These are phyloP conservation scores for Synodontis membranacea DNA, from an alignment of 2,113 vertebrate genomes.

Conservation along the genomic window DNA sequence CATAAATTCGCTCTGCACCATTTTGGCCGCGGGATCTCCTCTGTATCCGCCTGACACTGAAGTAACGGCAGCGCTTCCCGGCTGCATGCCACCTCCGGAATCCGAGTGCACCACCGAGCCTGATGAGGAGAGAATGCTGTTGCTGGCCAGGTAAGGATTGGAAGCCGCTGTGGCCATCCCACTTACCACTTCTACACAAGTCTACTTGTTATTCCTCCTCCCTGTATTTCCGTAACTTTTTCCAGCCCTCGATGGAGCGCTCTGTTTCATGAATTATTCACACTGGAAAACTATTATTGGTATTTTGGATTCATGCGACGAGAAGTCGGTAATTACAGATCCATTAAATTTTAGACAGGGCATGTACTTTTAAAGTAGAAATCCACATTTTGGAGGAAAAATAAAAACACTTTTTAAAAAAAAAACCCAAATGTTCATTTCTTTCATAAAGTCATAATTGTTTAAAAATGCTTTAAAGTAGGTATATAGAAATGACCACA, in stretches of 20 bases:
- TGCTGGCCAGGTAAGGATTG: slow-evolving; percentile 88
- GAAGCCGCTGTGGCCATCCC: slow-evolving; percentile 90
- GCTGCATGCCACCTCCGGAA: slow-evolving; percentile 83
- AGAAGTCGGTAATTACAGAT: slow-evolving; percentile 31
- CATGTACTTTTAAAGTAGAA: slow-evolving; percentile 36
- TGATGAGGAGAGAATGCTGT: slow-evolving; percentile 82
- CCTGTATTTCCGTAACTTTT: slow-evolving; percentile 55
- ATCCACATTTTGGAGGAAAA: slow-evolving; percentile 39
- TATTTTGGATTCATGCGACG: slow-evolving; percentile 48
- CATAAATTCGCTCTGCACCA: slow-evolving; percentile 96
- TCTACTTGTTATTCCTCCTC: slow-evolving; percentile 53
- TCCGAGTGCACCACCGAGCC: slow-evolving; percentile 86
- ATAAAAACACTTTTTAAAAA: slow-evolving; percentile 10
- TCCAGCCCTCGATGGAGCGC: slow-evolving; percentile 53
- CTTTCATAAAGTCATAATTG: slow-evolving; percentile 25
- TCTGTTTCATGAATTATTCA: slow-evolving; percentile 67
- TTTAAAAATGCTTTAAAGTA: background rate
- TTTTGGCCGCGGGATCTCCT: slow-evolving; percentile 85
- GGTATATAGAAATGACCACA: background rate
- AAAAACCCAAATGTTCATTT: slow-evolving; percentile 15
- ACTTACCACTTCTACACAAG: slow-evolving; percentile 69
- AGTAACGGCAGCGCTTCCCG: slow-evolving; percentile 80
- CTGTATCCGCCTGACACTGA: slow-evolving; percentile 85
- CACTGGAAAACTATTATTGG: slow-evolving; percentile 47
- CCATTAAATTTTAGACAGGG: slow-evolving; percentile 37